A percentile compares a stretch with the other conserved stretches of the same genome.
Conservation (phyloP, 2,888 invertebrate genomes). For the Zaprionus obscuricornis region DNA sequence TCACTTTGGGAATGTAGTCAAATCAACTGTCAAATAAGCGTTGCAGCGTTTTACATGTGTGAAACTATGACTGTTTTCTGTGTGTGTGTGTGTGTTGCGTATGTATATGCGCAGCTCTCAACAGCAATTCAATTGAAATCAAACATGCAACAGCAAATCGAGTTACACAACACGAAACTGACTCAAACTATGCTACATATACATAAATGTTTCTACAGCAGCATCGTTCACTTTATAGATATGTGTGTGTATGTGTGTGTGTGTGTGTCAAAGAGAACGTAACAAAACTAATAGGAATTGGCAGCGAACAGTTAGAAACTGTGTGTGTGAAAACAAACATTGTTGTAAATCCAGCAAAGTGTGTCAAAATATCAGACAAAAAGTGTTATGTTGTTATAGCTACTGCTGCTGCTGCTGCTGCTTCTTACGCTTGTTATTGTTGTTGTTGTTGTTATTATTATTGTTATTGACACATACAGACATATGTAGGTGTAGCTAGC, state of each 20-base stretch:
- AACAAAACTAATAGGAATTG: slow-evolving; percentile 51
- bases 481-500: slow-evolving; percentile 3
- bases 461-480: background rate
- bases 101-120: slow-evolving; percentile 62
- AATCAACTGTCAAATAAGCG: slow-evolving; percentile 79
- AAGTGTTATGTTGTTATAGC: background rate
- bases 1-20: slow-evolving; percentile 78
- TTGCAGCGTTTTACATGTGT: slow-evolving; percentile 49
- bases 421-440: background rate
- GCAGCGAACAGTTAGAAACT: slow-evolving; percentile 28
- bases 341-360: slow-evolving; percentile 63
- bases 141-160: slow-evolving; percentile 78
- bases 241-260: slow-evolving; percentile 43
- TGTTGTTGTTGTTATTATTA: slow-evolving; percentile 1
- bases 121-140: slow-evolving; percentile 78
- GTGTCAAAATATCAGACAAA: slow-evolving; percentile 65
- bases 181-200: slow-evolving; percentile 55
- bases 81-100: slow-evolving; percentile 4
- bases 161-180: slow-evolving; percentile 58
- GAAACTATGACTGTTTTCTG: slow-evolving; percentile 5
- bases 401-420: no score
- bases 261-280: slow-evolving; percentile 49
- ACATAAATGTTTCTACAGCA: no score
- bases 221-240: slow-evolving; percentile 47
- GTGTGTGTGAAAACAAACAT: slow-evolving; percentile 61